Evolutionary conservation across 2,113 vertebrate species (phyloP).

Genomic region (Microcebus murinus): DNA sequence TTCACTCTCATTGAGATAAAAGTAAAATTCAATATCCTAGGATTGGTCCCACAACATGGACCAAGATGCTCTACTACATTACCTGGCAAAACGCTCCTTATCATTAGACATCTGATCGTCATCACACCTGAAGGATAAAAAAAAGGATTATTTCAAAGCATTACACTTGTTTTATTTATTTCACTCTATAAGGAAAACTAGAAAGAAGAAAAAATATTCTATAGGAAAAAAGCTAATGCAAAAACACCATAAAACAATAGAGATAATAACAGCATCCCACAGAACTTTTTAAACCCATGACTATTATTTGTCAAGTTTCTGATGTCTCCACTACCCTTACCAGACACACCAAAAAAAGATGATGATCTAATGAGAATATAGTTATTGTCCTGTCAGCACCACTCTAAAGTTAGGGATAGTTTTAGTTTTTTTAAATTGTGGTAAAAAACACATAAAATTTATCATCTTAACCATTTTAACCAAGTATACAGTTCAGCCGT

Average conservation of each 20-base stretch:
- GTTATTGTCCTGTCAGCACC: not conserved
- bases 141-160: constrained; percentile 23
- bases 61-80: constrained; percentile 68
- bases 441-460: not conserved
- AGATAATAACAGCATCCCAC: not conserved
- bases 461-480: not conserved
- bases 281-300: not conserved
- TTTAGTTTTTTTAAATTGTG: not conserved
- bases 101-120: constrained; percentile 92
- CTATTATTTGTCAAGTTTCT: not conserved
- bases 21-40: constrained; percentile 20
- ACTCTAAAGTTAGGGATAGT: not conserved
- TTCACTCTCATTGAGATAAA: constrained; percentile 34
- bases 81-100: constrained; percentile 98
- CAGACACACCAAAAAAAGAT: not conserved
- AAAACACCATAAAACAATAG: not conserved
- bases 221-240: not conserved
- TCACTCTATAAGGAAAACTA: constrained; percentile 49
- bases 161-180: not conserved
- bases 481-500: not conserved
- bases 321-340: not conserved
- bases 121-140: constrained; percentile 89
- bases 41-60: not conserved
- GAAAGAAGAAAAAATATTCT: constrained; percentile 22
- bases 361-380: not conserved